Conservation (phyloP, 2,797 vertebrate genomes). For the Liparis tanakae region DNA sequence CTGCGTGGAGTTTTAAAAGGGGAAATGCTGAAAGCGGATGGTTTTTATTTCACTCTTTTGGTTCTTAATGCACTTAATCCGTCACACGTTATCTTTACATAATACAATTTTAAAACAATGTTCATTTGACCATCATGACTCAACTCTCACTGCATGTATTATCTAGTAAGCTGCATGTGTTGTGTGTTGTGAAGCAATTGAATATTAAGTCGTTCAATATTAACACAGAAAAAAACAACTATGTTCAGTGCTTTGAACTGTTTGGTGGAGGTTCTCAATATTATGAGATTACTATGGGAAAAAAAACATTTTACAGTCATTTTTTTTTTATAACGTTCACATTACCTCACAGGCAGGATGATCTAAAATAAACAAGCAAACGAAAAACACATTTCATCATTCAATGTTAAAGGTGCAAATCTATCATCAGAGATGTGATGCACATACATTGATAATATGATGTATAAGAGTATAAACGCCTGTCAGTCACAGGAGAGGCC, state of each 20-base stretch:
- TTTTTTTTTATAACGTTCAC: constrained; percentile 1
- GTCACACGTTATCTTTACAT: background rate
- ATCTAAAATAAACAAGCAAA: background rate
- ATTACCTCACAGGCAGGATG: background rate
- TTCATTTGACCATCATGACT: background rate
- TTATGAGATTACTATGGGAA: background rate
- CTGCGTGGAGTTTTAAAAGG: background rate
- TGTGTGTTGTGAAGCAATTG: background rate
- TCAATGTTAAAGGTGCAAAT: background rate
- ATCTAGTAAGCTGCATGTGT: background rate
- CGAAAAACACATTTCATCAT: background rate
- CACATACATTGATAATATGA: background rate
- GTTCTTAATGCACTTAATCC: background rate
- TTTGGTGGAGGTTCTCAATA: constrained; percentile 2
- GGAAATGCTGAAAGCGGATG: background rate
- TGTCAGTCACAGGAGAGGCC: background rate
- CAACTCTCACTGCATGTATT: background rate
- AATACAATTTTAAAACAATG: background rate
- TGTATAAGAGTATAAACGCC: background rate
- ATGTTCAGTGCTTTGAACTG: background rate
- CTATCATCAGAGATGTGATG: background rate
- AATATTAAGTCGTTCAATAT: background rate
- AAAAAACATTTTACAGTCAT: background rate
- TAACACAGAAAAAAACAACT: background rate
- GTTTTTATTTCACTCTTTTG: background rate